These are phyloP conservation scores for Anniella stebbinsi DNA, from an alignment of 2,797 vertebrate genomes.

Conservation along the genomic window DNA sequence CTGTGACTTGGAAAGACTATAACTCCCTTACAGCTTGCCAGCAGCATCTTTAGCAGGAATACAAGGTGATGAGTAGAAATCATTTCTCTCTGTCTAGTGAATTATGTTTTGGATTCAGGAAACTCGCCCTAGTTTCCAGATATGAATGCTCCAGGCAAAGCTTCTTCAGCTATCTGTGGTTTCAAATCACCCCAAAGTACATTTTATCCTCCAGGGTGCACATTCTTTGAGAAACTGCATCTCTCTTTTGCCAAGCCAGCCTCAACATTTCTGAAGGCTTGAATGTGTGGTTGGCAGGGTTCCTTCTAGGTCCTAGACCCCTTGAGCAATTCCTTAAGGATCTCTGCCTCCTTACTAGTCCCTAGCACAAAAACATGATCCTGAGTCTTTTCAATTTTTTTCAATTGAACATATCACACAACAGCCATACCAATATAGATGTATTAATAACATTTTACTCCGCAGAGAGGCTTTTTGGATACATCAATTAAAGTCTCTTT, in stretches of 20 bases:
- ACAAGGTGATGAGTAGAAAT: background rate
- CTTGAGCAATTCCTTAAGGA: too few relatives aligned
- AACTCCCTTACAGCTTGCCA: background rate
- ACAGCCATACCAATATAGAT: too few relatives aligned
- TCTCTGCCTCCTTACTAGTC: too few relatives aligned
- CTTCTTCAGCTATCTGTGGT: slow-evolving; percentile 3
- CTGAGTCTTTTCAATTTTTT: too few relatives aligned
- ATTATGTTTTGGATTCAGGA: background rate
- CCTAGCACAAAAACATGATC: too few relatives aligned
- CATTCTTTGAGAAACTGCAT: background rate
- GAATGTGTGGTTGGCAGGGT: too few relatives aligned
- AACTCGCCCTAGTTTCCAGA: slow-evolving; percentile 20
- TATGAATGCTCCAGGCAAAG: slow-evolving; percentile 5
- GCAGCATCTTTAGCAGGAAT: slow-evolving; percentile 8
- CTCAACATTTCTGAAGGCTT: background rate
- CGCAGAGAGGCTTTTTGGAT: too few relatives aligned
- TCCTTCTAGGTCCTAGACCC: too few relatives aligned
- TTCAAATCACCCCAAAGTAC: slow-evolving; percentile 18
- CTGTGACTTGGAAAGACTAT: slow-evolving; percentile 34
- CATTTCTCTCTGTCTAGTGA: background rate
- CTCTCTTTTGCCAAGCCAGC: rapidly evolving
- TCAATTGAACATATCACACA: too few relatives aligned
- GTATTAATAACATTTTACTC: too few relatives aligned
- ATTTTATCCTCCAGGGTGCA: background rate
- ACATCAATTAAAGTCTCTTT: too few relatives aligned